These are phyloP conservation scores for Trachurus trachurus DNA, from an alignment of 2,797 vertebrate genomes.

Conservation along the genomic window DNA sequence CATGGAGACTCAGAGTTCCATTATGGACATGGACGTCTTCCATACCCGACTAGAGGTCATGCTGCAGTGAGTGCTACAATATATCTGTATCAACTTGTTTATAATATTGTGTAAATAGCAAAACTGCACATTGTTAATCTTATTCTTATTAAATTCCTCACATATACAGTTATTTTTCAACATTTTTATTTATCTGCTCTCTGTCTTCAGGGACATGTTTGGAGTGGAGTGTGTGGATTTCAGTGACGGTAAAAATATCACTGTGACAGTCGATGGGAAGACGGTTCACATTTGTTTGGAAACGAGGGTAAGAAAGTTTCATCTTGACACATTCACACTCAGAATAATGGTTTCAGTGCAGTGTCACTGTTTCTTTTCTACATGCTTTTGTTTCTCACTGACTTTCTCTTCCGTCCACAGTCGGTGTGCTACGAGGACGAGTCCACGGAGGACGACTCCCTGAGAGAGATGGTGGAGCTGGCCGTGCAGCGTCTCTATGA, in stretches of 20 bases:
- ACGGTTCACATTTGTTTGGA: slow-evolving; percentile 87
- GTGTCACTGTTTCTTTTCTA: background rate
- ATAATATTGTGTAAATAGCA: background rate
- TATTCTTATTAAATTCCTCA: background rate
- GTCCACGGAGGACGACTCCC: slow-evolving; percentile 90
- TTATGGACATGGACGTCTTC: slow-evolving; percentile 90
- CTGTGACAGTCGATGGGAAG: slow-evolving; percentile 91
- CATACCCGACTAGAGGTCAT: slow-evolving; percentile 91
- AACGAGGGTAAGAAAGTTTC: slow-evolving; percentile 74
- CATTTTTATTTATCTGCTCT: background rate
- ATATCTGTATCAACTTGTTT: background rate
- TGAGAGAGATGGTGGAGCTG: slow-evolving; percentile 93
- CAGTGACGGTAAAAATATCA: slow-evolving; percentile 84
- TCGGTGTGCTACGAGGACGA: slow-evolving; percentile 90
- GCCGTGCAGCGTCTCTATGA: slow-evolving; percentile 93
- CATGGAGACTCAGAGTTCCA: slow-evolving; percentile 85
- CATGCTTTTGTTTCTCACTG: background rate
- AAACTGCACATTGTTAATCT: background rate
- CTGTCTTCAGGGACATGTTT: slow-evolving; percentile 90
- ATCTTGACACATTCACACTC: background rate
- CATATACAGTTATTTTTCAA: background rate
- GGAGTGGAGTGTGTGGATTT: slow-evolving; percentile 92
- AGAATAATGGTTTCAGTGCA: background rate
- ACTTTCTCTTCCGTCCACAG: slow-evolving; percentile 67
- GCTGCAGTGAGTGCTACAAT: slow-evolving; percentile 90